Evolutionary conservation across 2,888 invertebrate genomes (phyloP), one percentile per base, ranked within the genome.

Genomic region (Iselma pallidipennis): DNA sequence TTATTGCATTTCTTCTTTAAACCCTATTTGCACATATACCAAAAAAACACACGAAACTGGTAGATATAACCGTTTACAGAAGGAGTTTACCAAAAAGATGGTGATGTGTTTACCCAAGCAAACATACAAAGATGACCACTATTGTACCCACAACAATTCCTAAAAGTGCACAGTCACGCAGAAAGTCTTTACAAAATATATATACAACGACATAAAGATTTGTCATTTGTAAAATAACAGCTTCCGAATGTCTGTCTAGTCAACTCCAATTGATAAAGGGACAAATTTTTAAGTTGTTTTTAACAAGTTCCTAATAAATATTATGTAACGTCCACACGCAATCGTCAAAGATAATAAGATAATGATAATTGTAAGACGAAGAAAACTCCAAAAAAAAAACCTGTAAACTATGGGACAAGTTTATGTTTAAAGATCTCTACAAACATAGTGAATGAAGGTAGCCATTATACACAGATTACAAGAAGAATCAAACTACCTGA

Each of bases 381-480:
- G 26, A 61, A 42, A 16, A 29, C 29, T 6, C 3, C 5, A 2
- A 7, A 7, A 7, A 37, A 16, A 37, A 42, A 19, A 42, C 42
- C 42, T 21, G 19, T 21, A 7, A 7, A 37, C 14, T 16, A 4
- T 33, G 6, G 10, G 10, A 51, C 45, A 16, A 29, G 53, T 28
- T 28, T 37, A 48, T 53, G 56, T 63, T 63, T 63, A n/a, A 29
- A 6, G 56, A 28, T 55, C 49, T 55, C 64, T 42, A 57, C 64
- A 64, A 64, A 64, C 51, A 60, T 49, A 19, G 57, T 55, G 57
- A 49, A 50, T 42, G 3, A 21, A 42, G 19, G 42, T 19, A 67
- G 64, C 69, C 67, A 71, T 71, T 70, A 71, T 66, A 68, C 66
- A 66, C 65, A 65, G 65, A 70, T 70, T 71, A 70, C 68, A 68